Conservation (phyloP, 2,113 vertebrate species). For the Pangasianodon hypophthalmus region DNA sequence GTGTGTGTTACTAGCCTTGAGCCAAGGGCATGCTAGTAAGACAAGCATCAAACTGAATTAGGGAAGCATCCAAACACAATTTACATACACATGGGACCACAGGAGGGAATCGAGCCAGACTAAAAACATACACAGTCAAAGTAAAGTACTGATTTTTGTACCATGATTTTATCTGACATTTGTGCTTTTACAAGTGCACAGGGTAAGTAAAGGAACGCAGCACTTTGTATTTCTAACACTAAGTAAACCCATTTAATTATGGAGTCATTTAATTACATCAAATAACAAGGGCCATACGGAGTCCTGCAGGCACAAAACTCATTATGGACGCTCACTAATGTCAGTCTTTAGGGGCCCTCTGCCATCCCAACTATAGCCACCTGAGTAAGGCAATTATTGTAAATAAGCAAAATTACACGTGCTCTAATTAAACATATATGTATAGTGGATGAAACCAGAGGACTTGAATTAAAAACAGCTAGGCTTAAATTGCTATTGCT, state of each 20-base stretch:
- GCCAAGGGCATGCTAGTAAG: constrained; percentile 49
- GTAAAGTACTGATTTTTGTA: background rate
- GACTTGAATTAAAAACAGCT: background rate
- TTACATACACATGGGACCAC: constrained; percentile 30
- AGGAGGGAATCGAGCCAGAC: background rate
- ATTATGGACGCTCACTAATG: background rate
- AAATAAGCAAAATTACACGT: background rate
- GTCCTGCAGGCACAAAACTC: background rate
- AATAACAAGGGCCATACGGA: background rate
- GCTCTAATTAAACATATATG: constrained; percentile 1
- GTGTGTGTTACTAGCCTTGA: constrained; percentile 36
- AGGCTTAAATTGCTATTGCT: background rate
- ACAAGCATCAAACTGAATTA: constrained; percentile 47
- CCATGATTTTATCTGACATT: constrained; percentile 24
- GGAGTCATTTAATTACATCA: constrained; percentile 12
- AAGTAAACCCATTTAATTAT: background rate
- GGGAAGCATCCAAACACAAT: constrained; percentile 17
- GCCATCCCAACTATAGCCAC: background rate
- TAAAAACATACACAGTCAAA: background rate
- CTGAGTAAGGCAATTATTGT: background rate
- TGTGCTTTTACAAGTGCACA: constrained; percentile 1
- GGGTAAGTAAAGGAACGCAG: background rate
- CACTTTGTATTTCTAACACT: background rate
- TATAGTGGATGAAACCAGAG: background rate
- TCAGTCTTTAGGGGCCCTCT: background rate